phyloP scores from a whole-genome alignment of 2,113 vertebrate genomes.

The Madoqua kirkii region DNA sequence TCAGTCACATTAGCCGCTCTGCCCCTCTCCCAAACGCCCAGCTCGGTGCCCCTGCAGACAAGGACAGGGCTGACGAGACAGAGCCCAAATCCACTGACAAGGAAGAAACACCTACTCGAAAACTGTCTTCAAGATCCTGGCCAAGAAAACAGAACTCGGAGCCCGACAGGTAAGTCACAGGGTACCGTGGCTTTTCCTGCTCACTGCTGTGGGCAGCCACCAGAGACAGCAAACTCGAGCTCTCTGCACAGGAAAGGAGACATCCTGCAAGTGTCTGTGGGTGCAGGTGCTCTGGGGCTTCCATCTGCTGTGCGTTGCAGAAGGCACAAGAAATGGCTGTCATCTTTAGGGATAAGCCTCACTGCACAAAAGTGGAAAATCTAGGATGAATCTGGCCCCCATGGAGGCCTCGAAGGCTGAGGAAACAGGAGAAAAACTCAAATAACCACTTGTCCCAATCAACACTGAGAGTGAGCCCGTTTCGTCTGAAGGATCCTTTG shows the following conservation, averaged over 20 bases:
- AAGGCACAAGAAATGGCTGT: neutral
- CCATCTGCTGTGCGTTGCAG: neutral
- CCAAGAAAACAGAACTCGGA: conserved; percentile 27
- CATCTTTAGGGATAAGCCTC: neutral
- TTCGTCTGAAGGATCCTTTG: neutral
- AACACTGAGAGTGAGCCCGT: neutral
- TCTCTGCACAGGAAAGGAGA: neutral
- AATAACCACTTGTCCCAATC: neutral
- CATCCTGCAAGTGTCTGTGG: neutral
- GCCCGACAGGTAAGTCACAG: neutral
- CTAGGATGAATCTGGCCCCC: neutral
- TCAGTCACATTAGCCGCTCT: neutral
- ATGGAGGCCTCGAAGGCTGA: neutral
- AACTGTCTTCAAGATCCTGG: conserved; percentile 4
- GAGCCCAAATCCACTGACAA: neutral
- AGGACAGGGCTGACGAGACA: neutral
- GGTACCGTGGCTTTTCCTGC: neutral
- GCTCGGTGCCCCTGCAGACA: neutral
- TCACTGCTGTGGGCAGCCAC: neutral
- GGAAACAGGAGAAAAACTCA: neutral
- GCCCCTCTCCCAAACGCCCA: neutral
- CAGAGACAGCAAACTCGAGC: neutral
- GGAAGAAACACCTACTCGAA: conserved; percentile 31
- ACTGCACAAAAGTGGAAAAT: neutral
- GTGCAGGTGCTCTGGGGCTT: neutral